These are phyloP conservation scores for Trachelus stipa DNA, from an alignment of 2,888 invertebrate species.

Conservation along the genomic window DNA sequence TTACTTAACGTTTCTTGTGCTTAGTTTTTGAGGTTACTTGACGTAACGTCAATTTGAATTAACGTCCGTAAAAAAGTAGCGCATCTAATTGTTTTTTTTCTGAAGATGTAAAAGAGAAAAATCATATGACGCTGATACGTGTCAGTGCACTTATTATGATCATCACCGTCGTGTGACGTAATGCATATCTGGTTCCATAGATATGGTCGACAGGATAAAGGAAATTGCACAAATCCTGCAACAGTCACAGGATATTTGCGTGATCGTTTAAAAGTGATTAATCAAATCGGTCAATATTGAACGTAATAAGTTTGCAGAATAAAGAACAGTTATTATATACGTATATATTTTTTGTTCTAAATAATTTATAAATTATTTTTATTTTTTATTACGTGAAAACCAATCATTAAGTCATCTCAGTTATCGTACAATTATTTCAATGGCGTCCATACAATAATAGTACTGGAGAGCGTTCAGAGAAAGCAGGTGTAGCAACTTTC, in stretches of 20 bases:
- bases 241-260: not conserved
- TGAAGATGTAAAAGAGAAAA: not conserved
- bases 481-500: slow-evolving; percentile 30
- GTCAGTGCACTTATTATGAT: not conserved
- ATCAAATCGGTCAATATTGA: not conserved
- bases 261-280: not conserved
- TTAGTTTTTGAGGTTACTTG: not conserved
- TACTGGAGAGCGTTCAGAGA: slow-evolving; percentile 32
- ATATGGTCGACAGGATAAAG: not conserved
- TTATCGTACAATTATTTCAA: not conserved
- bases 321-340: not conserved
- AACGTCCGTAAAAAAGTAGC: not conserved
- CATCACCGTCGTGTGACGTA: not conserved
- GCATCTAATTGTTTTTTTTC: not conserved
- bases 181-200: not conserved
- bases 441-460: not conserved
- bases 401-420: not conserved
- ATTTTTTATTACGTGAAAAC: not conserved
- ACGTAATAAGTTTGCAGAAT: not conserved
- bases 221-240: not conserved
- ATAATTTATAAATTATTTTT: not conserved
- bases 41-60: not conserved
- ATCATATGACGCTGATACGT: not conserved
- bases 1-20: not conserved
- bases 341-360: not conserved